Percentiles rank a stretch among this genome's conserved stretches.
These are phyloP conservation scores for Axea sp. DNA, from an alignment of 2,888 invertebrate genomes.

Conservation along the genomic window DNA sequence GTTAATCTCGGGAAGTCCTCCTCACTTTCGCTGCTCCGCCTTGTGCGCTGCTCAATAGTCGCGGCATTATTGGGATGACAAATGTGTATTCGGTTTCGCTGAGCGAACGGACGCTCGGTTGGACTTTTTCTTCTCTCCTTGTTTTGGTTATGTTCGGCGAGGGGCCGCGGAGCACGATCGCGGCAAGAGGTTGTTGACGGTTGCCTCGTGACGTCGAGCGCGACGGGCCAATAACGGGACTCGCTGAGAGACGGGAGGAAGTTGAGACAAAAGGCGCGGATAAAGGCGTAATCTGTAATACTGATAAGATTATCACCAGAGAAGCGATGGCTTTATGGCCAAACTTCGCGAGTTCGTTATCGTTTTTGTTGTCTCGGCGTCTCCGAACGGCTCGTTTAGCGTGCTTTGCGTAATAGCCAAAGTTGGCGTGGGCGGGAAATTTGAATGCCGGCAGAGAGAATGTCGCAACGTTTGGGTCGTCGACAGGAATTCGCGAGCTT, in stretches of 20 bases:
- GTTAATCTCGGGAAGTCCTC: no score
- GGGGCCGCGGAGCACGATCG: conserved; percentile 3
- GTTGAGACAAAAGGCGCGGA: conserved; percentile 25
- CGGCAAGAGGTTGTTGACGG: conserved; percentile 22
- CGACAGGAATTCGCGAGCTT: no score
- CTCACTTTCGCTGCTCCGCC: no score
- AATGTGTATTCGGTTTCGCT: conserved; percentile 22
- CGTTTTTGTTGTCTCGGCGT: conserved; percentile 2
- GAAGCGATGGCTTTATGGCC: conserved; percentile 19
- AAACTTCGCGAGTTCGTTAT: conserved; percentile 15
- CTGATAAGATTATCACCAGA: conserved; percentile 36
- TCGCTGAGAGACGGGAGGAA: background rate
- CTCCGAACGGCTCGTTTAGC: conserved; percentile 13
- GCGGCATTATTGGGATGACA: conserved; percentile 43
- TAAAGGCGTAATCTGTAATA: conserved; percentile 26
- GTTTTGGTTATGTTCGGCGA: conserved; percentile 16
- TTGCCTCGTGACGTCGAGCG: conserved; percentile 16
- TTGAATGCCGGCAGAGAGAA: conserved; percentile 15
- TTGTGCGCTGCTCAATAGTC: conserved; percentile 21
- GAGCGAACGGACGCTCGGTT: background rate
- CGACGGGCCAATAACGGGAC: conserved; percentile 11
- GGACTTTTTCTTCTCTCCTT: background rate
- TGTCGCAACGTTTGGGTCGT: no score
- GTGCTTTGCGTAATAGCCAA: conserved; percentile 15
- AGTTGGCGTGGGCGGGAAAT: conserved; percentile 30